Base-by-base conservation (phyloP, 2,888 invertebrate genomes). In the Habrosyne pyritoides region DNA sequence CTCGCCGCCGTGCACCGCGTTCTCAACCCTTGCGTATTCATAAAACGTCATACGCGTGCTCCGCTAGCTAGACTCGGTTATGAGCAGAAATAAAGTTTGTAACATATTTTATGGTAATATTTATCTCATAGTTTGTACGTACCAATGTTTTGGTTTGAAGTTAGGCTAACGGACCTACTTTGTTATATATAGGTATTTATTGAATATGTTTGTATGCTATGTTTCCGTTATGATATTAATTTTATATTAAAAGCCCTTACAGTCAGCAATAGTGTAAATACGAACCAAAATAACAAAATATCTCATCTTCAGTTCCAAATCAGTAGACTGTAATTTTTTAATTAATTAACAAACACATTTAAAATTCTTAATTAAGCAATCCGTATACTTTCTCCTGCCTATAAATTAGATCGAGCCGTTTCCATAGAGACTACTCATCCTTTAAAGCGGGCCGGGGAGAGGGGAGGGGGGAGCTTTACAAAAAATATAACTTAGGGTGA, bases 401-500 rank as follows among this genome's bases (percentile, higher is more conserved):
- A 91, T 92, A 91, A 92, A 91, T 92, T 91, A 91, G 91, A 91
- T 91, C 91, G 92, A 90, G 91, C 86, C 90, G 92, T 92, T 91
- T 91, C 92, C 92, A 92, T 92, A 91, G 92, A 91, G 91, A 92
- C 92, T 92, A 91, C 91, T 92, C 92, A 92, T 92, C 92, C 92
- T 92, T 91, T 92, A 92, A 92, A 92, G 89, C 92, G 91, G 89
- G 88, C 87, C 80, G 84, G 81, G 81, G 84, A 86, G 79, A 69
- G 73, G 73, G 72, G 33, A 79, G 81, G n/a, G 86, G 85, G 84
- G 87, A 86, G 83, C 86, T 91, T 89, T 86, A 87, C 86, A 91
- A 93, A 89, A 93, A 93, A 93, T 93, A 93, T 92, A 93, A 91
- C 91, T 92, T 91, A 92, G 93, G 93, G 93, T 92, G 93, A 92